phyloP scores from a whole-genome alignment of 2,888 invertebrate genomes.

The Penaeus monodon region DNA sequence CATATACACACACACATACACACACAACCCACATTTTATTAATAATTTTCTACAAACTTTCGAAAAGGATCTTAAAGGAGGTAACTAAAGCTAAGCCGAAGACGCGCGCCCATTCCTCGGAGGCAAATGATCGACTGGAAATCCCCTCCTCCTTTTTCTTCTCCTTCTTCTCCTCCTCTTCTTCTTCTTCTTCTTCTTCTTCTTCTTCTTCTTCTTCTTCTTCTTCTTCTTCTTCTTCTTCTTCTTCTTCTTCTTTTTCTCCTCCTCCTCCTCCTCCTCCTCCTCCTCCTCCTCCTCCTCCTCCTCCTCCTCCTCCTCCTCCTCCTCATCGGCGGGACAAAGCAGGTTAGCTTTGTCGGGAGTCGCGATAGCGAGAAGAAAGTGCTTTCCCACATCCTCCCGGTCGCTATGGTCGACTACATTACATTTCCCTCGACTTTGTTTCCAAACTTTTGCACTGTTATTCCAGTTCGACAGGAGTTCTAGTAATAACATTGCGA shows the following conservation, averaged over 20 bases:
- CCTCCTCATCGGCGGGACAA: background rate
- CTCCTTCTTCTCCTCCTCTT: background rate
- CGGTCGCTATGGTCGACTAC: conserved; percentile 2
- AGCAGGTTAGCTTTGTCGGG: no score
- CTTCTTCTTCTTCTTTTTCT: background rate
- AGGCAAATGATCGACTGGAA: no score
- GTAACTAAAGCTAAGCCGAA: no score
- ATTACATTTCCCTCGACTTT: background rate
- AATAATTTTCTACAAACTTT: no score
- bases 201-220: background rate
- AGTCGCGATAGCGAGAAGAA: no score
- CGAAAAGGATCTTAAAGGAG: no score
- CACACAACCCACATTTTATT: no score
- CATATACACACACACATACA: no score
- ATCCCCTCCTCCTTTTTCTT: background rate
- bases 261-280: background rate
- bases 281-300: background rate
- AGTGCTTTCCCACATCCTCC: no score
- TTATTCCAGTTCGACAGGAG: background rate
- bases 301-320: background rate
- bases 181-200: background rate
- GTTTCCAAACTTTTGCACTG: conserved; percentile 6
- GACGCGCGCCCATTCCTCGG: no score
- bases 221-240: background rate
- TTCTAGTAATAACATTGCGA: background rate